A percentile compares a stretch with the other conserved stretches of the same genome.
These are phyloP conservation scores for Anthoscopus minutus DNA, from an alignment of 2,113 vertebrate genomes.

Conservation along the genomic window DNA sequence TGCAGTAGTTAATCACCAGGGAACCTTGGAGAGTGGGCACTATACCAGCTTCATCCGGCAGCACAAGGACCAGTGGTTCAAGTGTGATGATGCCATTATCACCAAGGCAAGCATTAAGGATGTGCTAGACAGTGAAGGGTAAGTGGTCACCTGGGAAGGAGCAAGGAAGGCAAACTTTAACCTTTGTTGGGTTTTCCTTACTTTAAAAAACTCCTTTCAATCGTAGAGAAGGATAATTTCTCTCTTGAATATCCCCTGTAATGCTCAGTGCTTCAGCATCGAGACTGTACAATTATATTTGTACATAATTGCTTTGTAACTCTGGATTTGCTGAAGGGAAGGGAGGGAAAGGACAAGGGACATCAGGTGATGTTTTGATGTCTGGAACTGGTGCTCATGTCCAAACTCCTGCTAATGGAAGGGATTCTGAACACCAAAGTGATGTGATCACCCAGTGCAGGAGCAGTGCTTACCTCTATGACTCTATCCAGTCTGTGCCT, in stretches of 20 bases:
- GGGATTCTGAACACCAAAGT: not conserved
- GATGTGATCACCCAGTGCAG: not conserved
- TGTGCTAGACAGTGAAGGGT: constrained; percentile 99
- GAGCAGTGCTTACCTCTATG: not conserved
- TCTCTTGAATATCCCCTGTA: not conserved
- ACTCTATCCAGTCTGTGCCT: not conserved
- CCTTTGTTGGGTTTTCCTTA: not conserved
- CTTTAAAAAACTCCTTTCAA: not conserved
- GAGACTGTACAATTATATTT: not conserved
- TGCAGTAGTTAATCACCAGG: constrained; percentile 98
- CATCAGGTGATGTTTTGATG: not conserved
- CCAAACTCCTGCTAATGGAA: not conserved
- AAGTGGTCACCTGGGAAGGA: constrained; percentile 21
- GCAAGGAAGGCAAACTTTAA: not conserved
- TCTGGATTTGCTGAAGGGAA: not conserved
- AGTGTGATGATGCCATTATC: constrained; percentile 99
- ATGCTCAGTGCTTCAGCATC: not conserved
- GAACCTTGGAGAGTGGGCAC: constrained; percentile 97
- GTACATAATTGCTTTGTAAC: not conserved
- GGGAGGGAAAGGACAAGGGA: not conserved
- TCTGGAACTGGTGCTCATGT: not conserved
- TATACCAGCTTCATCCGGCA: constrained; percentile 99
- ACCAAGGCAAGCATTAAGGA: constrained; percentile 99
- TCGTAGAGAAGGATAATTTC: not conserved
- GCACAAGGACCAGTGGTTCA: constrained; percentile 99